A percentile compares a stretch with the other conserved stretches of the same genome.
These are phyloP conservation scores for Napeogenes inachia DNA, from an alignment of 2,888 invertebrate genomes.

Conservation along the genomic window DNA sequence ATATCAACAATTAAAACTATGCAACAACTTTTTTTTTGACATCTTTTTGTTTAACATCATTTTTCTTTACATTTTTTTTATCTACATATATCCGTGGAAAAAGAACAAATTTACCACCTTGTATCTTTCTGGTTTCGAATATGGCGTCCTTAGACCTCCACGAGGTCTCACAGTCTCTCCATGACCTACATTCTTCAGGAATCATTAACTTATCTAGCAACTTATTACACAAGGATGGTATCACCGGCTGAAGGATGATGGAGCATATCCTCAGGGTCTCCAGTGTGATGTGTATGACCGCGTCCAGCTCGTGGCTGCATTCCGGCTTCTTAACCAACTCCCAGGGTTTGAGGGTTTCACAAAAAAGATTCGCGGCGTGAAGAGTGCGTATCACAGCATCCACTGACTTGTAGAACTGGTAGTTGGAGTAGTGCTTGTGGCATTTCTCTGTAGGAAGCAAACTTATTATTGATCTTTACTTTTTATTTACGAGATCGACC, in stretches of 20 bases:
- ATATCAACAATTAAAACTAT: constrained; percentile 22
- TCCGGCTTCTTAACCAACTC: constrained; percentile 81
- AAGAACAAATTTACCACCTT: constrained; percentile 63
- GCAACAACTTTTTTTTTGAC: constrained; percentile 50
- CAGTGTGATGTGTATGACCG: constrained; percentile 88
- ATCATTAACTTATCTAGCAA: constrained; percentile 84
- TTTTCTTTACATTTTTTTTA: constrained; percentile 52
- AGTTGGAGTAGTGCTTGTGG: constrained; percentile 81
- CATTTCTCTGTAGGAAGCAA: constrained; percentile 74
- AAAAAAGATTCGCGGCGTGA: constrained; percentile 89
- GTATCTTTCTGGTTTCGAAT: constrained; percentile 58
- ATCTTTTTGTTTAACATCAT: constrained; percentile 37
- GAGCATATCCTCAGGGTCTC: constrained; percentile 86
- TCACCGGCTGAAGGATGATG: constrained; percentile 90
- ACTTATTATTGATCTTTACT: too few relatives aligned
- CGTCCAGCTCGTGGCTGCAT: constrained; percentile 79
- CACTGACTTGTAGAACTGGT: constrained; percentile 89
- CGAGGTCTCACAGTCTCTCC: constrained; percentile 63
- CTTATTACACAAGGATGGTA: constrained; percentile 83
- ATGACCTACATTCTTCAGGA: constrained; percentile 45
- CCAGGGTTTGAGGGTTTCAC: constrained; percentile 94
- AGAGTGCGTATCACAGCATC: constrained; percentile 86
- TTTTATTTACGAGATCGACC: too few relatives aligned
- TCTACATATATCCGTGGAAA: constrained; percentile 65
- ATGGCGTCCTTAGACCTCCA: constrained; percentile 62